A percentile compares a stretch with the other conserved stretches of the same genome.
phyloP scores from a whole-genome alignment of 2,797 vertebrate species.

The Sebastiscus albofasciatus region DNA sequence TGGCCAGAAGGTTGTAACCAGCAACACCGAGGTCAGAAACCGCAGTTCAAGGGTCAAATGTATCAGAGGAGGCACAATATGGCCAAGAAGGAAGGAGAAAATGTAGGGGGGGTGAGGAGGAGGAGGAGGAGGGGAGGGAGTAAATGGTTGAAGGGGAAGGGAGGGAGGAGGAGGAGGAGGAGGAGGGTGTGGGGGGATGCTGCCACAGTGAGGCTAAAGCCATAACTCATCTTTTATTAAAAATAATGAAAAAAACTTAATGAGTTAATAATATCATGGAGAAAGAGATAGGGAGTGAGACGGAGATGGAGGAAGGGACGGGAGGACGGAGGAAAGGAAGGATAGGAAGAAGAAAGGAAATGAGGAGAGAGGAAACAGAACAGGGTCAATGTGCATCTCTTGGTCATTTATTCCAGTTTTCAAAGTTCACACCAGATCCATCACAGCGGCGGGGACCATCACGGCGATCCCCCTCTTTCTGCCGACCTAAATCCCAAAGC shows the following conservation, averaged over 20 bases:
- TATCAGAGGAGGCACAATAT: conserved; percentile 70
- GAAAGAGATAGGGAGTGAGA: conserved; percentile 76
- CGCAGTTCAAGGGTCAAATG: conserved; percentile 73
- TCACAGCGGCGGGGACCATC: conserved; percentile 62
- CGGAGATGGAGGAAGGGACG: conserved; percentile 72
- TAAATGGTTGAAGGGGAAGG: conserved; percentile 65
- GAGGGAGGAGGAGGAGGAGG: conserved; percentile 13
- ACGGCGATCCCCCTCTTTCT: conserved; percentile 47
- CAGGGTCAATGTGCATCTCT: conserved; percentile 58
- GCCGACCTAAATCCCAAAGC: conserved; percentile 74
- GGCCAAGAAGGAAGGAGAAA: conserved; percentile 55
- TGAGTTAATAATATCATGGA: conserved; percentile 84
- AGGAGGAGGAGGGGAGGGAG: conserved; percentile 27
- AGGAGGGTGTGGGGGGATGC: conserved; percentile 53
- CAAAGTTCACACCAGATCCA: conserved; percentile 72
- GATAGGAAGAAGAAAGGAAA: conserved; percentile 40
- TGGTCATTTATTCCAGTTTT: conserved; percentile 70
- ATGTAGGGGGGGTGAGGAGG: background rate
- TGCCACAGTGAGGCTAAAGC: conserved; percentile 81
- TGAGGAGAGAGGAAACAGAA: conserved; percentile 34
- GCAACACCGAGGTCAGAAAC: conserved; percentile 62
- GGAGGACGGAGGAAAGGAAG: conserved; percentile 61
- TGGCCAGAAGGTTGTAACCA: conserved; percentile 73
- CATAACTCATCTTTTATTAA: conserved; percentile 87
- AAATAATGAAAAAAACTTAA: conserved; percentile 85